Evolutionary conservation across 2,113 vertebrate species (phyloP), one percentile per base, ranked within the genome.

Genomic region (Pipa parva): DNA sequence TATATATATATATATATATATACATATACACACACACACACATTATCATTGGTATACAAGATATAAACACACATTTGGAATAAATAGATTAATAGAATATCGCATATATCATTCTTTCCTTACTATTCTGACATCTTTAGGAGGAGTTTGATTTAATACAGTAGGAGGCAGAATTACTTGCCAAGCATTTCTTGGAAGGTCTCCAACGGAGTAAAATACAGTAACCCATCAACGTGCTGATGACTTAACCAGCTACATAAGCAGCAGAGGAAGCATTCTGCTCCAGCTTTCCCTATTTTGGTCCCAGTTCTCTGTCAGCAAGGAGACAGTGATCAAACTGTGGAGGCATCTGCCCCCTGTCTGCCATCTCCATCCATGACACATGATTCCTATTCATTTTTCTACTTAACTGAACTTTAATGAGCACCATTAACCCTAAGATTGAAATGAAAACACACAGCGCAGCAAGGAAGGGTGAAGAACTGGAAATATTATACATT

Each of bases 351-450:
- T 50, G 31, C 27, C 26, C 52, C 48, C 56, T 27, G 46, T 25
- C 21, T 13, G 1, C 29, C 26, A 45, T 54, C 5, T 45, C 24
- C 11, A 12, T 46, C 17, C 37, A 48, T 24, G 42, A 69, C 75
- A 76, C 69, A 75, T 71, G 73, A 72, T 76, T 74, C 59, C n/a
- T 54, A 61, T 75, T 74, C 75, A 37, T 7, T 31, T 21, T 42
- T 57, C 66, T 69, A 61, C 66, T 61, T 54, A 50, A 54, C 57
- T 54, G 57, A 33, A 33, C 48, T 54, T 33, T 61, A 69, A 69
- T 60, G 66, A 69, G 52, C 20, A 18, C 17, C 7, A 36, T 69
- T 61, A 61, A 60, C 66, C 26, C 66, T 60, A 36, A 17, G 2
- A 2, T 13, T 15, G n/a, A 7, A 2, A 27, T 11, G 7, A 29